Evolutionary conservation across 2,888 invertebrate genomes (phyloP).

Genomic region (Podotricha telesiphe): DNA sequence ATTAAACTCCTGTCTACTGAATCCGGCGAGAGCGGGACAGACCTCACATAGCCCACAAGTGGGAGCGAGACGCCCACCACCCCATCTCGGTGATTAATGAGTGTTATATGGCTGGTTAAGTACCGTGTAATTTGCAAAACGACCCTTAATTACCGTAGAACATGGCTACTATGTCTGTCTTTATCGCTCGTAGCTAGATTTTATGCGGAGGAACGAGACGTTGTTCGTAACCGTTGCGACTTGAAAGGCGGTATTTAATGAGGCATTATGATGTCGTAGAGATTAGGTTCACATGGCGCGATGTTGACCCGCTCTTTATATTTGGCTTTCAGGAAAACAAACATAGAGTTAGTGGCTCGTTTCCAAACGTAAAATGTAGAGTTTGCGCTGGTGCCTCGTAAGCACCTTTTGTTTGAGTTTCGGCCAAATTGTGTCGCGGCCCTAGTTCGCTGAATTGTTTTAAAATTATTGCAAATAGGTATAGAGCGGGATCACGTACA

Average conservation of each 20-base stretch:
- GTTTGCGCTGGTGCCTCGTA: slow-evolving; percentile 45
- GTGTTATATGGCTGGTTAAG: slow-evolving; percentile 88
- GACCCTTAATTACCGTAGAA: slow-evolving; percentile 86
- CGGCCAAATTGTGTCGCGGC: slow-evolving; percentile 41
- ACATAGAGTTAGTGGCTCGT: slow-evolving; percentile 58
- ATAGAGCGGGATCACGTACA: neutral
- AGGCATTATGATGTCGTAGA: slow-evolving; percentile 81
- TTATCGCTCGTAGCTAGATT: slow-evolving; percentile 56
- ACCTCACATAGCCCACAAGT: slow-evolving; percentile 44
- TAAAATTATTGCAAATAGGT: slow-evolving; percentile 3
- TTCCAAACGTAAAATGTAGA: slow-evolving; percentile 51
- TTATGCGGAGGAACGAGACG: slow-evolving; percentile 58
- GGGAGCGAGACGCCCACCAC: slow-evolving; percentile 59
- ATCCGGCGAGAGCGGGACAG: slow-evolving; percentile 57
- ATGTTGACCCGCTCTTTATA: slow-evolving; percentile 79
- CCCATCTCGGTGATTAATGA: slow-evolving; percentile 85
- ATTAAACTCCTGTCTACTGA: slow-evolving; percentile 76
- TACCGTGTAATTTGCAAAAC: slow-evolving; percentile 91
- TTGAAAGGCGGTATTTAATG: slow-evolving; percentile 80
- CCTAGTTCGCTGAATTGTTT: slow-evolving; percentile 32
- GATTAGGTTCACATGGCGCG: slow-evolving; percentile 79
- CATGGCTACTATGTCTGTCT: slow-evolving; percentile 76
- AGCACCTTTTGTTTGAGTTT: slow-evolving; percentile 52
- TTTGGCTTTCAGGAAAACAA: slow-evolving; percentile 68
- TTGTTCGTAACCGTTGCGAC: slow-evolving; percentile 62